These are phyloP conservation scores for Pseudomyrmex flavicornis DNA, from an alignment of 1,140 invertebrate species.

Conservation along the genomic window DNA sequence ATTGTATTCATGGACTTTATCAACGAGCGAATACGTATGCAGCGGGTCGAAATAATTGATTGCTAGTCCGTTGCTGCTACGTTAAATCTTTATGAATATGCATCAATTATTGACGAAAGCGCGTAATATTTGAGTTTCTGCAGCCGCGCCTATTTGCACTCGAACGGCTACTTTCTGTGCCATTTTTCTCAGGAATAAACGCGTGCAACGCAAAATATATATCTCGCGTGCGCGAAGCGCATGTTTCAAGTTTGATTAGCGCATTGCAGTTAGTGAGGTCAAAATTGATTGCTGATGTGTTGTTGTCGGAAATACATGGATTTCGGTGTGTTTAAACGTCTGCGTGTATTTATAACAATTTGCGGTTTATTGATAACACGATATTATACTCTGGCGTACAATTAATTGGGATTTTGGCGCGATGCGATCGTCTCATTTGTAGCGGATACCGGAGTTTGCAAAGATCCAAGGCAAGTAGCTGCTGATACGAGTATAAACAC, in stretches of 20 bases:
- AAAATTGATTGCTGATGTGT: too few species aligned
- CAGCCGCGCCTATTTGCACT: conserved; percentile 25
- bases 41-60: conserved; percentile 55
- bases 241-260: too few species aligned
- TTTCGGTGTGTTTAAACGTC: not conserved
- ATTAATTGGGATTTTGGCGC: conserved; percentile 3
- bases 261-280: too few species aligned
- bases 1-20: conserved; percentile 58
- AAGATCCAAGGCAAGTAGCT: conserved; percentile 86
- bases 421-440: not conserved
- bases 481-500: conserved; percentile 89
- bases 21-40: conserved; percentile 48
- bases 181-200: not conserved
- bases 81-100: conserved; percentile 61
- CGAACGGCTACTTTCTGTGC: conserved; percentile 24
- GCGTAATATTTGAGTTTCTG: conserved; percentile 37
- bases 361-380: conserved; percentile 18
- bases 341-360: not conserved
- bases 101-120: conserved; percentile 49
- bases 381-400: not conserved
- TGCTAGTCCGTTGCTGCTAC: conserved; percentile 37
- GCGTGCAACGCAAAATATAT: not conserved
- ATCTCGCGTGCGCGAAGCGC: too few species aligned
- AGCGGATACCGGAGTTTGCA: conserved; percentile 48
- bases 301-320: too few species aligned